Evolutionary conservation across 2,888 invertebrate genomes (phyloP).

Genomic region (Disparrhopalites patrizii): DNA sequence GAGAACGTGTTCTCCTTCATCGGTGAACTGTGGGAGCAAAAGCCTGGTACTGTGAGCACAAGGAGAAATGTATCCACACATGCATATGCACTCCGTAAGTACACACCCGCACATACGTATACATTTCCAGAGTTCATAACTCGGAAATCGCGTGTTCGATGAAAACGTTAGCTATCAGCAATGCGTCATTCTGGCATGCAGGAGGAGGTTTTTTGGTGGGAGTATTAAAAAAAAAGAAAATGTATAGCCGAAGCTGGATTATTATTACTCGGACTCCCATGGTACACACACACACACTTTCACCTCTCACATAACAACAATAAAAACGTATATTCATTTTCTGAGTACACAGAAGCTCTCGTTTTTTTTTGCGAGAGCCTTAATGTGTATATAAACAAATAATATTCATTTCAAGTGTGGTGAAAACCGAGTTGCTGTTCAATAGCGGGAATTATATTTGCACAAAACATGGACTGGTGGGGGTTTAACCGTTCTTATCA

Average conservation of each 20-base stretch:
- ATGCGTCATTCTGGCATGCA: slow-evolving; percentile 41
- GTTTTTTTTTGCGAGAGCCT: not conserved
- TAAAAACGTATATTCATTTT: no score
- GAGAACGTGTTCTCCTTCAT: no score
- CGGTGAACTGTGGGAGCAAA: not conserved
- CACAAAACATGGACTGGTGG: no score
- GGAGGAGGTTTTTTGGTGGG: slow-evolving; percentile 12
- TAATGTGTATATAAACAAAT: not conserved
- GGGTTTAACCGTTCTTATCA: no score
- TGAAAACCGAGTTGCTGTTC: no score
- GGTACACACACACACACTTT: not conserved
- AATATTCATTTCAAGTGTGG: not conserved
- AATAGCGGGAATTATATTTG: no score
- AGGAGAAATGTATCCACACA: not conserved
- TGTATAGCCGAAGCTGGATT: no score
- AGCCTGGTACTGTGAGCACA: no score
- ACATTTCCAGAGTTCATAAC: slow-evolving; percentile 27
- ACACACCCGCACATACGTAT: not conserved
- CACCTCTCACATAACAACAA: no score
- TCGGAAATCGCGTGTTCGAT: slow-evolving; percentile 37
- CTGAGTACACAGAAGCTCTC: no score
- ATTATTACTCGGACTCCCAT: no score
- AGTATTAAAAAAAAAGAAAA: no score
- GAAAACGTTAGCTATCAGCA: slow-evolving; percentile 36
- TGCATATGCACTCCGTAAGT: not conserved